phyloP scores from a whole-genome alignment of 2,113 vertebrate genomes.

The Gracilinanus agilis region DNA sequence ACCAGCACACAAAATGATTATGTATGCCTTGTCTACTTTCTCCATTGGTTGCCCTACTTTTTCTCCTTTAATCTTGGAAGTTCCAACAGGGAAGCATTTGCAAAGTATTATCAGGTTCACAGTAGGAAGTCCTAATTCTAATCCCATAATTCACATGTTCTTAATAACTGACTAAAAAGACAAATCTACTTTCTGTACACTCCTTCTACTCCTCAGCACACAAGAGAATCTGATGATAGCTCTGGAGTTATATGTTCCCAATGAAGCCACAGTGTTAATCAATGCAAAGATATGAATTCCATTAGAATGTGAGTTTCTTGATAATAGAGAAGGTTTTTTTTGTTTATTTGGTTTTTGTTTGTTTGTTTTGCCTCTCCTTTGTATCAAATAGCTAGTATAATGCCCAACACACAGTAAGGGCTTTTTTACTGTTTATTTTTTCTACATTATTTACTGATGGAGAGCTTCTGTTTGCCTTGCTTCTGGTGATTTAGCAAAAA shows the following conservation, averaged over 20 bases:
- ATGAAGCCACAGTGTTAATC: background rate
- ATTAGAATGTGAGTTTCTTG: background rate
- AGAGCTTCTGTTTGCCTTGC: background rate
- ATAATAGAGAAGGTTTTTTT: background rate
- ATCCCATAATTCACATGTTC: background rate
- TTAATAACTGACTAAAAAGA: fast-evolving
- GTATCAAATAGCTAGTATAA: background rate
- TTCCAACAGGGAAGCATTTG: background rate
- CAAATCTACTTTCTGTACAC: fast-evolving
- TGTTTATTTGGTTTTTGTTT: no score
- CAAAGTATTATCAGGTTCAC: background rate
- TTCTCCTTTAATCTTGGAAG: slow-evolving; percentile 11
- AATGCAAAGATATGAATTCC: background rate
- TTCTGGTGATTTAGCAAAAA: background rate
- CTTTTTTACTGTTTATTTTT: background rate
- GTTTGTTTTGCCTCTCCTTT: background rate
- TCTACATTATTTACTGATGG: background rate
- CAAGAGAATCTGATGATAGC: slow-evolving; percentile 11
- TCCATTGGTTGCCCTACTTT: background rate
- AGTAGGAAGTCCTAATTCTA: background rate
- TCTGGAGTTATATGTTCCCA: slow-evolving; percentile 51
- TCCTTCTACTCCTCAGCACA: background rate
- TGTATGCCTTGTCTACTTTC: background rate
- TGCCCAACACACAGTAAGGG: background rate
- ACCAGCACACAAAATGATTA: background rate